phyloP scores from a whole-genome alignment of 23 tunicate genomes.

The Botrylloides violaceus region DNA sequence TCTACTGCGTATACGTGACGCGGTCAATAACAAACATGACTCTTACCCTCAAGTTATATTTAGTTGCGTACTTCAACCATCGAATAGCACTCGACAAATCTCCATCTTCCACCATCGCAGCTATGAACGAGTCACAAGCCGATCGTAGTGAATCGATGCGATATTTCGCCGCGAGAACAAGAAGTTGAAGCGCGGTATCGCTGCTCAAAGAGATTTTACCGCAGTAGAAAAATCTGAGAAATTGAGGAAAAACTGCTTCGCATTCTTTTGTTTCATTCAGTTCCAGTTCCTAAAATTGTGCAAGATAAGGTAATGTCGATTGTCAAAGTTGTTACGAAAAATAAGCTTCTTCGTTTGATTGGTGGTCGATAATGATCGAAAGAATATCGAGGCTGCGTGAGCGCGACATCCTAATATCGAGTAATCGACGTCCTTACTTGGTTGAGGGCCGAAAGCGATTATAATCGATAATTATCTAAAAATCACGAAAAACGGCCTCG shows the following conservation, averaged over 20 bases:
- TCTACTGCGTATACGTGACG: no score
- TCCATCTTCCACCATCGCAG: conserved; percentile 94
- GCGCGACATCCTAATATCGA: no score
- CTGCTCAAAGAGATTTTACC: conserved; percentile 77
- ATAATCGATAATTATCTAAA: no score
- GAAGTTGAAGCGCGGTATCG: conserved; percentile 82
- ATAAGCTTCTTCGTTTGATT: no score
- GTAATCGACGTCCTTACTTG: no score
- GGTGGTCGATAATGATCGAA: no score
- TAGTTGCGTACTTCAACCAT: conserved; percentile 81
- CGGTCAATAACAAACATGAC: no score
- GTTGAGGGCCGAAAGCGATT: no score
- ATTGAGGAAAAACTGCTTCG: conserved; percentile 63
- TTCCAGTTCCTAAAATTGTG: conserved; percentile 53
- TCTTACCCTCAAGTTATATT: conserved; percentile 60
- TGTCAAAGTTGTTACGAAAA: no score
- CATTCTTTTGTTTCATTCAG: conserved; percentile 86
- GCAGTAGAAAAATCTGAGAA: conserved; percentile 93
- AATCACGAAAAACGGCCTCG: no score
- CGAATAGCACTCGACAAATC: conserved; percentile 80
- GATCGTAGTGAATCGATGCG: conserved; percentile 70
- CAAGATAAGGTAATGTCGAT: no score
- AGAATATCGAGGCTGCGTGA: no score
- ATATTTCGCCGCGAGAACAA: conserved; percentile 83
- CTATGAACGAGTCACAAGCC: conserved; percentile 91